Percentiles rank a stretch among this genome's conserved stretches.
Conservation (phyloP, 2,888 invertebrate genomes). For the Mythimna ferrago region DNA sequence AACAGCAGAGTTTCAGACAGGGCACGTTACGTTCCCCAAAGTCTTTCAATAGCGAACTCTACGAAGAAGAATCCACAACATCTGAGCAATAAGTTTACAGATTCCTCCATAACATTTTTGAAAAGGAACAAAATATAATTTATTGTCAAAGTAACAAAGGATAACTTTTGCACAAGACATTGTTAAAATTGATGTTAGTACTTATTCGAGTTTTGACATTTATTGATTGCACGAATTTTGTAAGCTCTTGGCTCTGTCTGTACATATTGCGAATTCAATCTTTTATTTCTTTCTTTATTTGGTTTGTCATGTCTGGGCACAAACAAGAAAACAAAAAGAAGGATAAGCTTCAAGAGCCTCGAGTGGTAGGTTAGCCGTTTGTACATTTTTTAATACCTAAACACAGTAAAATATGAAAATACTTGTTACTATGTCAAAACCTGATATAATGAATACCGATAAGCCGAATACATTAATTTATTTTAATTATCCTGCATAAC, state of each 20-base stretch:
- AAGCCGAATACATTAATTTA: slow-evolving; percentile 26
- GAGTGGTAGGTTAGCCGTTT: slow-evolving; percentile 5
- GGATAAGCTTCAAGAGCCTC: slow-evolving; percentile 18
- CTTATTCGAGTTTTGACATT: slow-evolving; percentile 58
- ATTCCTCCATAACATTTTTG: slow-evolving; percentile 42
- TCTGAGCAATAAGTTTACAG: slow-evolving; percentile 35
- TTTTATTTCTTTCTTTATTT: slow-evolving; percentile 21
- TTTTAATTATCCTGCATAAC: slow-evolving; percentile 14
- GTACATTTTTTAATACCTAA: neutral
- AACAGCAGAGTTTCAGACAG: slow-evolving; percentile 19
- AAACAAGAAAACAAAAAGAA: slow-evolving; percentile 26
- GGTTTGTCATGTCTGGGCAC: slow-evolving; percentile 26
- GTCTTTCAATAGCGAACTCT: slow-evolving; percentile 19
- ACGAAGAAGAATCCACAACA: slow-evolving; percentile 22
- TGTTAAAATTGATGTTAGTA: slow-evolving; percentile 56
- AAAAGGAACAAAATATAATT: slow-evolving; percentile 58
- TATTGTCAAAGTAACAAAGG: slow-evolving; percentile 57
- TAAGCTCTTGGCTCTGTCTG: slow-evolving; percentile 8
- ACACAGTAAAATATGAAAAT: slow-evolving; percentile 7
- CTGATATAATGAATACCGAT: slow-evolving; percentile 10
- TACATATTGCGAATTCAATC: slow-evolving; percentile 36
- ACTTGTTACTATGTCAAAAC: neutral
- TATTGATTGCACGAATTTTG: slow-evolving; percentile 54
- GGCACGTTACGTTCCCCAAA: slow-evolving; percentile 7
- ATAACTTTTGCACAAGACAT: slow-evolving; percentile 52